Percentiles rank a stretch among this genome's conserved stretches.
phyloP scores from a whole-genome alignment of 2,888 invertebrate species.

The Ariolimax columbianus region DNA sequence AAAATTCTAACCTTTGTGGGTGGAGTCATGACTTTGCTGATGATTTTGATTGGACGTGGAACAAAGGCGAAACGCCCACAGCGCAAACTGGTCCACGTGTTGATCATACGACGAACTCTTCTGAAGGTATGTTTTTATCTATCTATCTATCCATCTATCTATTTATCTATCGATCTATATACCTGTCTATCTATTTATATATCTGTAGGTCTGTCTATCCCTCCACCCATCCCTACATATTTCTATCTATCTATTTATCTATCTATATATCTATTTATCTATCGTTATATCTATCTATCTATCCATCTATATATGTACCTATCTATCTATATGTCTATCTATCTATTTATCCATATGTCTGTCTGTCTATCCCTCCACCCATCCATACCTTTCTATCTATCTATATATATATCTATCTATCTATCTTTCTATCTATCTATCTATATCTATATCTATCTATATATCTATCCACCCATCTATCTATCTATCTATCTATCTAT shows the following conservation, averaged over 20 bases:
- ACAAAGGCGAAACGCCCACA: constrained; percentile 61
- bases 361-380: no score
- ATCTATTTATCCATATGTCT: no score
- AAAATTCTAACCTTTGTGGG: constrained; percentile 65
- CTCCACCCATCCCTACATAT: constrained; percentile 23
- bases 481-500: constrained; percentile 19
- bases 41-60: constrained; percentile 66
- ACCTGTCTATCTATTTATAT: neutral
- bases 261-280: neutral
- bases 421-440: no score
- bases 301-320: neutral
- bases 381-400: no score
- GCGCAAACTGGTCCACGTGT: constrained; percentile 63
- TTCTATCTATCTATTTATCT: neutral
- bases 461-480: constrained; percentile 30
- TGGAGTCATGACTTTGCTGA: constrained; percentile 65
- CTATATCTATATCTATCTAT: no score
- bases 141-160: constrained; percentile 29
- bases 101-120: constrained; percentile 64
- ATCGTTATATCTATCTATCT: neutral
- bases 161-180: constrained; percentile 6
- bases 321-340: no score
- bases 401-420: no score
- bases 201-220: neutral
- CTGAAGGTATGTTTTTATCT: constrained; percentile 52